Evolutionary conservation across 2,113 vertebrate genomes (phyloP).

Genomic region (Podilymbus podiceps): DNA sequence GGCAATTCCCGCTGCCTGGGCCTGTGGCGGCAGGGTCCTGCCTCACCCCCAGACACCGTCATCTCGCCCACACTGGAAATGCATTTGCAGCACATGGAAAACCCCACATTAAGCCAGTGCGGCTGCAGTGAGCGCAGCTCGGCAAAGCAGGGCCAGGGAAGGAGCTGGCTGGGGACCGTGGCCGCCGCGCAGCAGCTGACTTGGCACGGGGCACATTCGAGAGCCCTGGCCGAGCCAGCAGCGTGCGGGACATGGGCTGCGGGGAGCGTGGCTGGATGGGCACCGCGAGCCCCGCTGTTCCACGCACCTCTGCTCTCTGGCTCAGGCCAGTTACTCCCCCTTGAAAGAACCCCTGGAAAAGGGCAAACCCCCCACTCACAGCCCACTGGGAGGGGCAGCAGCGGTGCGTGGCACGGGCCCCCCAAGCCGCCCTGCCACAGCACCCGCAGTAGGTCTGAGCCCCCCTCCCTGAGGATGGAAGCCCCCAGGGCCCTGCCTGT

Average conservation of each 20-base stretch:
- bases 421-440: neutral
- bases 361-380: neutral
- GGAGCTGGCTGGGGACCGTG: neutral
- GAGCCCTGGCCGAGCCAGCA: neutral
- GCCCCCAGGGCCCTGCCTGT: neutral
- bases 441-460: neutral
- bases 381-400: neutral
- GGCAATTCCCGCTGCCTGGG: neutral
- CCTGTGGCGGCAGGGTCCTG: neutral
- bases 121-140: neutral
- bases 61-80: accelerated
- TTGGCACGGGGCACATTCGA: accelerated
- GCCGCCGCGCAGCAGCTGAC: accelerated
- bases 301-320: neutral
- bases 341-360: neutral
- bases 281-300: neutral
- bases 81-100: neutral
- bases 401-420: neutral
- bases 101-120: neutral
- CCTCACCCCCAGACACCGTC: too few relatives aligned
- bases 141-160: accelerated
- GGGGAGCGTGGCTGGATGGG: neutral
- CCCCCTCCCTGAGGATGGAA: neutral
- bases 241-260: too few relatives aligned
- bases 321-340: neutral